These are phyloP conservation scores for Hypomecis punctinalis DNA, from an alignment of 2,888 invertebrate species.

Conservation along the genomic window DNA sequence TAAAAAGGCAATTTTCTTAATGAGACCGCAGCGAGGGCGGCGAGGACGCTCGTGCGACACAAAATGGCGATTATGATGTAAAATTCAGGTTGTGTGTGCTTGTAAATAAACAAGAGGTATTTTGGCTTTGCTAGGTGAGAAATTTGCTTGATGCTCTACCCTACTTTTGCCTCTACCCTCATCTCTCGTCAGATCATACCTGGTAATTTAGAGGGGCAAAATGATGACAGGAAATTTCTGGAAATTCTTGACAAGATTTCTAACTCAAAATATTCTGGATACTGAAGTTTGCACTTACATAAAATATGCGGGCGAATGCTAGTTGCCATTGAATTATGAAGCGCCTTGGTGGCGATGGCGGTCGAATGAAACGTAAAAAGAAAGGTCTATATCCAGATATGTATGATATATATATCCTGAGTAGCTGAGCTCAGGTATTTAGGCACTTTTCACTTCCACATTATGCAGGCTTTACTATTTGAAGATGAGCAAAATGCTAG, in stretches of 20 bases:
- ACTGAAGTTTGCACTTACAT: too few relatives aligned
- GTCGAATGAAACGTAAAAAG: too few relatives aligned
- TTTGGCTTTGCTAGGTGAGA: conserved; percentile 9
- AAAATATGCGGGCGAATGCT: background rate
- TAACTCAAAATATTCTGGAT: too few relatives aligned
- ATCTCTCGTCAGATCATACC: background rate
- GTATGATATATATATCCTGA: too few relatives aligned
- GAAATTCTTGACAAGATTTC: too few relatives aligned
- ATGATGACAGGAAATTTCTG: background rate
- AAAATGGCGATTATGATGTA: conserved; percentile 20
- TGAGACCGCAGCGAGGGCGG: conserved; percentile 63
- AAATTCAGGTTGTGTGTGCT: conserved; percentile 20
- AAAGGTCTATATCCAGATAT: too few relatives aligned
- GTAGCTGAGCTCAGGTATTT: too few relatives aligned
- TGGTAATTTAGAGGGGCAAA: background rate
- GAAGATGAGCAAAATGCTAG: too few relatives aligned
- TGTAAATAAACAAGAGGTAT: conserved; percentile 16
- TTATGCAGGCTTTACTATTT: too few relatives aligned
- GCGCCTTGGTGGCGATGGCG: too few relatives aligned
- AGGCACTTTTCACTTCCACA: too few relatives aligned
- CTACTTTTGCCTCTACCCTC: background rate
- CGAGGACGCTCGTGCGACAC: conserved; percentile 40
- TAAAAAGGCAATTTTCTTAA: conserved; percentile 79
- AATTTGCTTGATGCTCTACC: background rate
- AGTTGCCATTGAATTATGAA: background rate